Percentiles rank a stretch among this genome's conserved stretches.
Conservation (phyloP, 2,113 vertebrate genomes). For the Phylloscopus whistleri region DNA sequence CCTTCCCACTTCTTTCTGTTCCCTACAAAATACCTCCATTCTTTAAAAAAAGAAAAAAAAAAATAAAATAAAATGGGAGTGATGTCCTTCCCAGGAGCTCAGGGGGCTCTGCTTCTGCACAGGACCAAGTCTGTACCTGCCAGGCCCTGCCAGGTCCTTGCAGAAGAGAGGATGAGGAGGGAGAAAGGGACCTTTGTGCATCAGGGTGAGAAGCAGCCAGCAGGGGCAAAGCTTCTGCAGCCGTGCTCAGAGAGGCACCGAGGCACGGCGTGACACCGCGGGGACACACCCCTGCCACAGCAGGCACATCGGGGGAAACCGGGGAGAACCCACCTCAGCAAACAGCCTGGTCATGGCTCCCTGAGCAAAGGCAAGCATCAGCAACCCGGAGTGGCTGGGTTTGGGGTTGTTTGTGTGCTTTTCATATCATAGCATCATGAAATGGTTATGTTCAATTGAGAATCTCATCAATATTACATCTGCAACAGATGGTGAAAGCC, state of each 20-base stretch:
- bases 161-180: not conserved
- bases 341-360: not conserved
- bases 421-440: not conserved
- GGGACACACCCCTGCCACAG: not conserved
- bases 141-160: not conserved
- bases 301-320: not conserved
- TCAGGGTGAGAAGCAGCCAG: not conserved
- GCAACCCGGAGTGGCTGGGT: not conserved
- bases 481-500: not conserved
- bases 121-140: not conserved
- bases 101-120: not conserved
- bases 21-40: not conserved
- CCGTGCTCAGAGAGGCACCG: fast-evolving
- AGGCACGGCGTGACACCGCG: fast-evolving
- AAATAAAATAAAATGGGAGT: fast-evolving
- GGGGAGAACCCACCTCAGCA: not conserved
- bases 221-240: not conserved
- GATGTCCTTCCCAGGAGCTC: not conserved
- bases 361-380: not conserved
- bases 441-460: not conserved
- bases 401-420: not conserved
- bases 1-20: not conserved
- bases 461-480: not conserved
- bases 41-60: not conserved
- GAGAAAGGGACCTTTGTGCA: fast-evolving